Evolutionary conservation across 2,113 vertebrate genomes (phyloP).

Genomic region (Hemibagrus wyckioides): DNA sequence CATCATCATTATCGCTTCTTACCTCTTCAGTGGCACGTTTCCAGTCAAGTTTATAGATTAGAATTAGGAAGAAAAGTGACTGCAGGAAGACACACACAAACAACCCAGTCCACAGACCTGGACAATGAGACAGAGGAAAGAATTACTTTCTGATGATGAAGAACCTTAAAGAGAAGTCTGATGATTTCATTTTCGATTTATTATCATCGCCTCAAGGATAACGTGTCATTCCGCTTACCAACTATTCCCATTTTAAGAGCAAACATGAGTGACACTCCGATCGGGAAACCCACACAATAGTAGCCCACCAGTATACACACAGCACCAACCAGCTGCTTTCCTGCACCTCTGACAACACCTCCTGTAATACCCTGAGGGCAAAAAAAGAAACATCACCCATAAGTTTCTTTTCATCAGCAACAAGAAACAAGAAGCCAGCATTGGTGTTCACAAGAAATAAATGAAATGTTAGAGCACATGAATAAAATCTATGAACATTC

Average conservation of each 20-base stretch:
- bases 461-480: neutral
- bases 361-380: conserved; percentile 70
- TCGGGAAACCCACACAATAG: conserved; percentile 77
- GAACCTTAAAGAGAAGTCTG: neutral
- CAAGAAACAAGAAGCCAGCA: neutral
- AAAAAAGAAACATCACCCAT: neutral
- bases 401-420: neutral
- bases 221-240: conserved; percentile 67
- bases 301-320: conserved; percentile 69
- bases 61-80: conserved; percentile 71
- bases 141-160: neutral
- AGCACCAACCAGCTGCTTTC: conserved; percentile 81
- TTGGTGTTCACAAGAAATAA: neutral
- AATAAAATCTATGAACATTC: neutral
- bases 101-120: conserved; percentile 85
- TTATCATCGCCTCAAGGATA: neutral
- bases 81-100: conserved; percentile 73
- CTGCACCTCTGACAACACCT: conserved; percentile 78
- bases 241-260: conserved; percentile 73
- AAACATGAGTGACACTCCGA: conserved; percentile 80
- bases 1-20: neutral
- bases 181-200: neutral
- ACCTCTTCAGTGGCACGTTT: conserved; percentile 81
- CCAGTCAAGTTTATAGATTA: conserved; percentile 81
- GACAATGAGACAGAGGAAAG: neutral